Percentiles rank a stretch among this genome's conserved stretches.
Evolutionary conservation across 1,140 invertebrate genomes (phyloP).

Genomic region (Cyclargus thomasi): DNA sequence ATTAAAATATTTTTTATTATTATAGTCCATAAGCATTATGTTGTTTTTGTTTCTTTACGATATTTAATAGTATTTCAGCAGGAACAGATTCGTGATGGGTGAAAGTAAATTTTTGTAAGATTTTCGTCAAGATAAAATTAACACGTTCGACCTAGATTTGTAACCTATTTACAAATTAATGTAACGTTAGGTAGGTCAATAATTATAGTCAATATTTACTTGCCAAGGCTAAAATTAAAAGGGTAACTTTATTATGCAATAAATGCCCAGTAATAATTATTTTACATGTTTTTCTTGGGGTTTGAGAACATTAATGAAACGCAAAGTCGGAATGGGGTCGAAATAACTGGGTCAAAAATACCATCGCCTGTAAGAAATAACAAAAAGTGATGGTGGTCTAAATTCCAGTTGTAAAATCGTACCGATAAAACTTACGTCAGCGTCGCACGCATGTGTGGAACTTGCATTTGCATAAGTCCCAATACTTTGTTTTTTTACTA

Average conservation of each 20-base stretch:
- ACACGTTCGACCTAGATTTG: background rate
- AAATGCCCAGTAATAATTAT: background rate
- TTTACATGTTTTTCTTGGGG: slow-evolving; percentile 5
- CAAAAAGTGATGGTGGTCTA: slow-evolving; percentile 27
- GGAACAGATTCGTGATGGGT: too few relatives aligned
- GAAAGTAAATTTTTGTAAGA: background rate
- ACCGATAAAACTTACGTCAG: slow-evolving; percentile 1
- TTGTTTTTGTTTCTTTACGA: too few relatives aligned
- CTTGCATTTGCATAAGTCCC: slow-evolving; percentile 8
- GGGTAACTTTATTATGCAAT: slow-evolving; percentile 8
- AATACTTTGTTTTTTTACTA: background rate
- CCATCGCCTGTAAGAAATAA: slow-evolving; percentile 39
- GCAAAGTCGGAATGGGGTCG: slow-evolving; percentile 36
- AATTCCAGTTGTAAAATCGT: slow-evolving; percentile 7
- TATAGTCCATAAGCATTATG: too few relatives aligned
- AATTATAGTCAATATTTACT: background rate
- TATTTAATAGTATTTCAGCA: too few relatives aligned
- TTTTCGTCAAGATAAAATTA: background rate
- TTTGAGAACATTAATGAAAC: background rate
- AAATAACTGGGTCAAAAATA: slow-evolving; percentile 50
- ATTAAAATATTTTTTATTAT: too few relatives aligned
- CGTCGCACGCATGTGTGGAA: background rate
- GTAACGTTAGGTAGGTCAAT: background rate
- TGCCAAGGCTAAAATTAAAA: background rate
- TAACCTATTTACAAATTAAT: background rate